Evolutionary conservation across 2,888 invertebrate species (phyloP).

Genomic region (Trachelus iudaicus): DNA sequence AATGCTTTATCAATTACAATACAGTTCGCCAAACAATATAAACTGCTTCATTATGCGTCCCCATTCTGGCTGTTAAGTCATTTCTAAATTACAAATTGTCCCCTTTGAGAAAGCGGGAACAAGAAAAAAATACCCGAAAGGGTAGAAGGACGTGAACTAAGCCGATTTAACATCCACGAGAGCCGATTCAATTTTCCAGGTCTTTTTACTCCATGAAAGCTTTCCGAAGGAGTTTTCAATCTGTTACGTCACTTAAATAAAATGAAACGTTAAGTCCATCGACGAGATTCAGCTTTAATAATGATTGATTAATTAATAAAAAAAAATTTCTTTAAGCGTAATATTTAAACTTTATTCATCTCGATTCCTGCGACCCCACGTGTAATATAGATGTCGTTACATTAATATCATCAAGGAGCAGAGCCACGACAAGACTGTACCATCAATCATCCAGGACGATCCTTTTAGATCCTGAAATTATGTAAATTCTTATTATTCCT

Average conservation of each 20-base stretch:
- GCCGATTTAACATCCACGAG: conserved; percentile 6
- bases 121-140: not conserved
- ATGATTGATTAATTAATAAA: not conserved
- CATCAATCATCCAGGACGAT: not conserved
- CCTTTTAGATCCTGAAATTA: not conserved
- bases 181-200: conserved; percentile 31
- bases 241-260: not conserved
- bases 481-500: not conserved
- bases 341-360: not conserved
- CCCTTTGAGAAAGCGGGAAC: not conserved
- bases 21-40: no score
- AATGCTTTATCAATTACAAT: not conserved
- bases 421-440: conserved; percentile 18
- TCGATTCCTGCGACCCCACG: not conserved
- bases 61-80: not conserved
- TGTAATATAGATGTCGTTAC: not conserved
- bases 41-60: not conserved
- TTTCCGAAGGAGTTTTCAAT: conserved; percentile 15
- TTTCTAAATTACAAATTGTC: not conserved
- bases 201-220: not conserved
- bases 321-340: not conserved
- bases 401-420: conserved; percentile 15
- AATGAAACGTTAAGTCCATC: not conserved
- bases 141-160: not conserved
- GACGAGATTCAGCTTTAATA: not conserved